Conservation (phyloP, 1,140 invertebrate genomes). For the Hypsibius dujardini region DNA sequence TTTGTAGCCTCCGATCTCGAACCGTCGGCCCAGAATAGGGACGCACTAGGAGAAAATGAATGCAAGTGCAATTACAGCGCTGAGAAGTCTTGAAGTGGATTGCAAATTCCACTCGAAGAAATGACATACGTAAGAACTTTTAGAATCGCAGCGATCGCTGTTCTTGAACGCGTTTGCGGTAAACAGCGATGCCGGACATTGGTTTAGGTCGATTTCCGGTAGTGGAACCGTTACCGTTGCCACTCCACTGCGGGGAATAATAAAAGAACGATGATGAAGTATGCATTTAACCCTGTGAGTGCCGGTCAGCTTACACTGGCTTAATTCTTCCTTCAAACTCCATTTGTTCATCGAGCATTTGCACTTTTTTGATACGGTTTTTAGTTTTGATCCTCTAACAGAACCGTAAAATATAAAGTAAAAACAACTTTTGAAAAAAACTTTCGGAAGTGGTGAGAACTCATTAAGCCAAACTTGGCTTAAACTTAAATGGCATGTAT, state of each 20-base stretch:
- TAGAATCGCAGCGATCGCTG: slow-evolving; percentile 79
- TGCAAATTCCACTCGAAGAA: too few relatives aligned
- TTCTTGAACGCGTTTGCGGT: slow-evolving; percentile 82
- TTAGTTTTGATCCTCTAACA: too few relatives aligned
- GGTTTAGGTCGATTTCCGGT: slow-evolving; percentile 74
- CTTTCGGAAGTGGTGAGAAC: too few relatives aligned
- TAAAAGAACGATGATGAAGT: slow-evolving; percentile 19
- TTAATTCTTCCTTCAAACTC: too few relatives aligned
- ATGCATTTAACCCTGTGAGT: too few relatives aligned
- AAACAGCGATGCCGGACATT: slow-evolving; percentile 68
- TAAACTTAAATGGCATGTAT: too few relatives aligned
- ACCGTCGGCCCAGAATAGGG: slow-evolving; percentile 71
- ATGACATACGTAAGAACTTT: slow-evolving; percentile 71
- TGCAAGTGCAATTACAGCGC: slow-evolving; percentile 3
- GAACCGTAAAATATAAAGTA: too few relatives aligned
- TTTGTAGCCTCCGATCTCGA: slow-evolving; percentile 85
- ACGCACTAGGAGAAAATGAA: slow-evolving; percentile 55
- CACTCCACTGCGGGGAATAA: slow-evolving; percentile 54
- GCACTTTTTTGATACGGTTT: too few relatives aligned
- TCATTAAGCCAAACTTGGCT: too few relatives aligned
- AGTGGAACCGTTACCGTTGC: slow-evolving; percentile 81
- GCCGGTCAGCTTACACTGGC: too few relatives aligned
- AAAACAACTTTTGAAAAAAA: too few relatives aligned
- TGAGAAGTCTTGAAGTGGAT: not conserved
- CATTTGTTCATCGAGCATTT: too few relatives aligned